Conservation (phyloP, 2,797 vertebrate genomes). For the Hypotaenidia okinawae region DNA sequence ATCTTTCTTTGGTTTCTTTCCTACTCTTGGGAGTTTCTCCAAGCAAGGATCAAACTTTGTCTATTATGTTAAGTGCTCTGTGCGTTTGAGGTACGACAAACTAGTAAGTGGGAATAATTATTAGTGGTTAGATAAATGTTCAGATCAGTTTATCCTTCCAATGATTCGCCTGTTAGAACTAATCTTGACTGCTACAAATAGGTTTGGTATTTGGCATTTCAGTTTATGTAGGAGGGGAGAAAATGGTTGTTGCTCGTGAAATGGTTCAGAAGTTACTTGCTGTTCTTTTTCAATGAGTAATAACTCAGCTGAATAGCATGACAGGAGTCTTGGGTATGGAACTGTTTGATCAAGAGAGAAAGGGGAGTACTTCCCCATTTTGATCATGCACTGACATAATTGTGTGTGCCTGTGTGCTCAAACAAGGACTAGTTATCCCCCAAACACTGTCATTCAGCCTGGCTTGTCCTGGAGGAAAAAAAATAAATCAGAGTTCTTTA, state of each 20-base stretch:
- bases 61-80: neutral
- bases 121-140: neutral
- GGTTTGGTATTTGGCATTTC: slow-evolving; percentile 64
- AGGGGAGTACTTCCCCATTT: neutral
- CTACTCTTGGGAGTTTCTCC: neutral
- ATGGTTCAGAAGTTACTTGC: slow-evolving; percentile 44
- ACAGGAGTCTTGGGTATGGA: neutral
- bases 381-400: neutral
- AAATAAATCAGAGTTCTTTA: neutral
- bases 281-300: slow-evolving; percentile 44
- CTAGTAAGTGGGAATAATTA: neutral
- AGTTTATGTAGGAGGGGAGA: slow-evolving; percentile 48
- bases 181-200: slow-evolving; percentile 48
- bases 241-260: neutral
- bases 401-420: neutral
- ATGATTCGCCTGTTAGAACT: neutral
- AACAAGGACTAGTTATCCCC: neutral
- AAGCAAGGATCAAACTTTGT: neutral
- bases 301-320: neutral
- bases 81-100: neutral
- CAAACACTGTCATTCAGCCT: neutral
- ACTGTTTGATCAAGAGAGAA: neutral
- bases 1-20: neutral
- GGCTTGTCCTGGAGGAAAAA: neutral
- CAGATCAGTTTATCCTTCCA: slow-evolving; percentile 6